Evolutionary conservation across 2,888 invertebrate species (phyloP).

Genomic region (Scotopteryx bipunctaria): DNA sequence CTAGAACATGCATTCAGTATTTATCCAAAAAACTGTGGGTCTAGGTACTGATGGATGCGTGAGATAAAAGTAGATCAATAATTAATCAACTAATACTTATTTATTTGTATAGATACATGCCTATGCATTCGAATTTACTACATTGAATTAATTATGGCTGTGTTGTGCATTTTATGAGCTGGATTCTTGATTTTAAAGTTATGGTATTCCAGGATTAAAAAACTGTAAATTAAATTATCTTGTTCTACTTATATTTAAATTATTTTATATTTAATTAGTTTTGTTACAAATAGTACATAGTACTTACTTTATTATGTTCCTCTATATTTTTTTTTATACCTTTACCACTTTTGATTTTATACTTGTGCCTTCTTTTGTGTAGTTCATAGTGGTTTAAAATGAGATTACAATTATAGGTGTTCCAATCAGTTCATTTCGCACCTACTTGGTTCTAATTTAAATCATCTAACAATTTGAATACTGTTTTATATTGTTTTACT

Average conservation of each 20-base stretch:
- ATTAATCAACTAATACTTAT: neutral
- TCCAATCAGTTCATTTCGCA: too few relatives aligned
- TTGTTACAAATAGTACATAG: neutral
- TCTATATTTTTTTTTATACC: neutral
- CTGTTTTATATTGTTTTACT: too few relatives aligned
- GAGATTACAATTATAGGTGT: too few relatives aligned
- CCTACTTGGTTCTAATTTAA: too few relatives aligned
- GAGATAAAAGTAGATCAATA: too few relatives aligned
- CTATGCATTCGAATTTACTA: constrained; percentile 4
- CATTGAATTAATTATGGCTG: constrained; percentile 11
- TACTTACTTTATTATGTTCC: neutral
- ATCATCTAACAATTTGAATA: too few relatives aligned
- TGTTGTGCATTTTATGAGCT: constrained; percentile 12
- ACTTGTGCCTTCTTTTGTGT: neutral
- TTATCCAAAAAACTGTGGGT: too few relatives aligned
- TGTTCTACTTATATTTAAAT: neutral
- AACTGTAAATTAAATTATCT: neutral
- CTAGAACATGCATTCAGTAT: too few relatives aligned
- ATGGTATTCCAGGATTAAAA: neutral
- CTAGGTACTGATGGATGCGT: too few relatives aligned
- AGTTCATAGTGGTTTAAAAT: too few relatives aligned
- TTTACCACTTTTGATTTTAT: neutral
- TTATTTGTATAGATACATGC: neutral
- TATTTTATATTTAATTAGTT: neutral
- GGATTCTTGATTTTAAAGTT: constrained; percentile 1